Evolutionary conservation across 2,797 vertebrate genomes (phyloP).

Genomic region (Poecilia picta): DNA sequence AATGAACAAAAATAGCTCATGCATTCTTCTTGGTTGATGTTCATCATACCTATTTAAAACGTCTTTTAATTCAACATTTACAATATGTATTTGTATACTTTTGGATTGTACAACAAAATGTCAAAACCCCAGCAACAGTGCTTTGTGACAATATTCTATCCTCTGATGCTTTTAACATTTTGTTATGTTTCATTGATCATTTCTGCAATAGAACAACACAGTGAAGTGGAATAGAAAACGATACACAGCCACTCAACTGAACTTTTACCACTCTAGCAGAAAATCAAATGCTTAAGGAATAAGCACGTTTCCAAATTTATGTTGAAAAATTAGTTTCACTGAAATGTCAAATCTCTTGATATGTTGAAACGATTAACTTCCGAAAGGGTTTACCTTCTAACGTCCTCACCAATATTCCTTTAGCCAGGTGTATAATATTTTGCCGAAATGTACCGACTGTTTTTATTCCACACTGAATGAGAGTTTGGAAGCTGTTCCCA

Average conservation of each 20-base stretch:
- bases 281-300: background rate
- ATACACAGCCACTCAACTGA: background rate
- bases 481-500: background rate
- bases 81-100: background rate
- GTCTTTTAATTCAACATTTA: background rate
- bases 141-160: background rate
- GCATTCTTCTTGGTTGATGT: background rate
- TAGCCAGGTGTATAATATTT: too few relatives aligned
- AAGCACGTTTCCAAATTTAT: background rate
- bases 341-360: background rate
- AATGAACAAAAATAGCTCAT: background rate
- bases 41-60: background rate
- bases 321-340: background rate
- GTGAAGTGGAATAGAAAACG: background rate
- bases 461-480: too few relatives aligned
- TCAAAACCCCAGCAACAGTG: background rate
- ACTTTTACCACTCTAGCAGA: background rate
- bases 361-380: background rate
- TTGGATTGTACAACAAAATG: background rate
- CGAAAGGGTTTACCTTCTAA: background rate
- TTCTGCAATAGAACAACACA: background rate
- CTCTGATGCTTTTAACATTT: background rate
- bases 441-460: too few relatives aligned
- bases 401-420: background rate
- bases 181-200: background rate